These are phyloP conservation scores for Drosophila aldrichi DNA, from an alignment of 2,888 invertebrate species.

Conservation along the genomic window DNA sequence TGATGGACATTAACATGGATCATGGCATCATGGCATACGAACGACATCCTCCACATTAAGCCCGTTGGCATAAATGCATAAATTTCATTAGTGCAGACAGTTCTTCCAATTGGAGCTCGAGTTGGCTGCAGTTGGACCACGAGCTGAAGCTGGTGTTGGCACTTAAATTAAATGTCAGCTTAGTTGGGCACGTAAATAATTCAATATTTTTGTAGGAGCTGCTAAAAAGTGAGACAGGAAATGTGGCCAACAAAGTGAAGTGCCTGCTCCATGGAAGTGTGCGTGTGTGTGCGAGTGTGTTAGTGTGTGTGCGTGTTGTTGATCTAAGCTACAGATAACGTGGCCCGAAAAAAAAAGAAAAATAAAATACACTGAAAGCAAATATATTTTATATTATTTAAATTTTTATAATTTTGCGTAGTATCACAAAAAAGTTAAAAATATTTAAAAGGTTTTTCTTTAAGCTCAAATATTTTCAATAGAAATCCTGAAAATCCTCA, in stretches of 20 bases:
- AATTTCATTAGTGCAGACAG: slow-evolving; percentile 76
- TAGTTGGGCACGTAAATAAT: slow-evolving; percentile 67
- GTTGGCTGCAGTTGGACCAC: slow-evolving; percentile 37
- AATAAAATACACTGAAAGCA: slow-evolving; percentile 7
- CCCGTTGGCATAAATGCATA: slow-evolving; percentile 79
- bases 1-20: slow-evolving; percentile 82
- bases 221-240: slow-evolving; percentile 55
- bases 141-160: slow-evolving; percentile 57
- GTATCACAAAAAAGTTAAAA: no score
- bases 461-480: not conserved
- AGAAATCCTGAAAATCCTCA: no score
- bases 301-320: slow-evolving; percentile 28
- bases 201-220: slow-evolving; percentile 56
- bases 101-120: slow-evolving; percentile 23
- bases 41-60: slow-evolving; percentile 48
- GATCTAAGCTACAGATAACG: slow-evolving; percentile 48
- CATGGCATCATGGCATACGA: slow-evolving; percentile 51
- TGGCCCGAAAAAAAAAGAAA: not conserved
- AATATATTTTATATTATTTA: not conserved
- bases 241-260: slow-evolving; percentile 54
- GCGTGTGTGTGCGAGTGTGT: slow-evolving; percentile 7
- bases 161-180: slow-evolving; percentile 79
- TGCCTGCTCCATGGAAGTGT: slow-evolving; percentile 17
- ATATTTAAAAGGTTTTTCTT: not conserved
- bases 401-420: no score